Base-by-base conservation (phyloP, 2,888 invertebrate genomes). In the Sinopyrophorus schimmeli region DNA sequence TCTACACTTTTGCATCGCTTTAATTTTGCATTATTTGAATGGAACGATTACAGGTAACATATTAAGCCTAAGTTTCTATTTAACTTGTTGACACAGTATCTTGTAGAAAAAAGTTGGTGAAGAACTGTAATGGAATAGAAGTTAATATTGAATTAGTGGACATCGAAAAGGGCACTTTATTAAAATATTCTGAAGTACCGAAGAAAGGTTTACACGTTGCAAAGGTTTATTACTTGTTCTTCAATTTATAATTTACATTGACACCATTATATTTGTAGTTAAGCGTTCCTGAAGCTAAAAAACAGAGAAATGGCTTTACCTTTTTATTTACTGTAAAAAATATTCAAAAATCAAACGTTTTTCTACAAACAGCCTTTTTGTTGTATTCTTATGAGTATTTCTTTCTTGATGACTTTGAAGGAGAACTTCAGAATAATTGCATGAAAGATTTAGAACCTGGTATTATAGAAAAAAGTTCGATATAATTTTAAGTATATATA, bases 251-350 rank as follows among this genome's bases (percentile, higher is more conserved):
- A 18, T 3, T 43, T 18, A 10, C 7, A 10, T 2, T 10, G 6
- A 31, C 18, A 6, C 5, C 11, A 7, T 28, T 21, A 21, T 11
- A 30, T 12, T 32, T 18, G 26, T 27, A 12, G 11, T 14, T 35
- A 46, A 38, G 17, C 61, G 55, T 59, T n/a, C 37, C 46, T 17
- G 42, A 55, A 9, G 48, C 63, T 17, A 5, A 16, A 6, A 11
- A 34, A 1, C 57, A 61, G 7, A 41, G 50, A 7, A 59, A 61
- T 21, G 23, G 20, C 3, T n/a, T 68, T 11, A 49, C 51, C 11
- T 66, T 65, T 37, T 39, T 46, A 6, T 64, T 66, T 37, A 60
- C 37, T 6, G 47, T 67, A 3, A 48, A 27, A 39, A 67, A 66
- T 48, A 57, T 23, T 1, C 57, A 53, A 31, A 57, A 49, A 4